A percentile compares a stretch with the other conserved stretches of the same genome.
These are phyloP conservation scores for Drosophila kuntzei DNA, from an alignment of 2,888 invertebrate genomes.

Conservation along the genomic window DNA sequence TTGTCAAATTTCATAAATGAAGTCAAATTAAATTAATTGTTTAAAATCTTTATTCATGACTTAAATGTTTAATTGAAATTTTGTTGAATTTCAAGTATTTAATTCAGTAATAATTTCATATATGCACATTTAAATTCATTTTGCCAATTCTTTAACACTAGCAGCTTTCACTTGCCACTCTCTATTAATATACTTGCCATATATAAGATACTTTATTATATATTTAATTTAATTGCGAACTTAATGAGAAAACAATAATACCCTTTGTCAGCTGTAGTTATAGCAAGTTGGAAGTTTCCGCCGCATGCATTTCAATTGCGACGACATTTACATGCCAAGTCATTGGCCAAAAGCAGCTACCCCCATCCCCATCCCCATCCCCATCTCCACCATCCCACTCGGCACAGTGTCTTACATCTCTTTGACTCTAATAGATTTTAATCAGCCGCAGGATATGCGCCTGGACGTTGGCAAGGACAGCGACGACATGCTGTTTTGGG, in stretches of 20 bases:
- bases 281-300: conserved; percentile 65
- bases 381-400: background rate
- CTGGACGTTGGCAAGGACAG: conserved; percentile 56
- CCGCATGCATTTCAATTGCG: conserved; percentile 78
- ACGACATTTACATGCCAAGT: conserved; percentile 75
- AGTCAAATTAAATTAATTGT: too few species aligned
- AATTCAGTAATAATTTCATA: too few species aligned
- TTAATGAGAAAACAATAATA: conserved; percentile 19
- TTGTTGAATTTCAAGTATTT: too few species aligned
- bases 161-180: too few species aligned
- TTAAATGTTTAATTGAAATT: too few species aligned
- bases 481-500: conserved; percentile 64
- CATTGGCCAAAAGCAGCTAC: conserved; percentile 56
- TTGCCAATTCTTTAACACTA: too few species aligned
- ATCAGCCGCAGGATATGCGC: conserved; percentile 80
- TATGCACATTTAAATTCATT: too few species aligned
- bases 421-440: conserved; percentile 83
- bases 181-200: too few species aligned
- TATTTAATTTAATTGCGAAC: conserved; percentile 3
- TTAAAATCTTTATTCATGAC: too few species aligned
- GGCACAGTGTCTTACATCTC: conserved; percentile 69
- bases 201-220: background rate
- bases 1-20: too few species aligned
- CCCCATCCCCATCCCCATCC: conserved; percentile 3
- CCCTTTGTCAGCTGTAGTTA: conserved; percentile 27